phyloP scores from a whole-genome alignment of 2,113 vertebrate genomes.

The Neogobius melanostomus region DNA sequence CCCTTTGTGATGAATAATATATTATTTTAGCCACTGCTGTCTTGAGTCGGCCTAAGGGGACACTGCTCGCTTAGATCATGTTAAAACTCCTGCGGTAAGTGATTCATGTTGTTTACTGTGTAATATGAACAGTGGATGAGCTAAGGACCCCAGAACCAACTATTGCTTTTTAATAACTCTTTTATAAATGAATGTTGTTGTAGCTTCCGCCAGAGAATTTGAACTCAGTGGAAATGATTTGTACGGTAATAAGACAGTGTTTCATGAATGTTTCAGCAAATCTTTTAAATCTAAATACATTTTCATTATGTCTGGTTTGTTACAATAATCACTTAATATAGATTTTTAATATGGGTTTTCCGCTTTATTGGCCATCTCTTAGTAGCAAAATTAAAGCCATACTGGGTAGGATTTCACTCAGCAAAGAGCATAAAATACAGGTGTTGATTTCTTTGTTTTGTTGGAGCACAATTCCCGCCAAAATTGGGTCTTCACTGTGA shows the following conservation, averaged over 20 bases:
- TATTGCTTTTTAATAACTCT: constrained; percentile 12
- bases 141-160: constrained; percentile 11
- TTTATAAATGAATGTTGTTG: constrained; percentile 31
- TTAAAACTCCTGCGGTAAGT: constrained; percentile 48
- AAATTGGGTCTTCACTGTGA: no score
- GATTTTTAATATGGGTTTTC: no score
- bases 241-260: not conserved
- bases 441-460: no score
- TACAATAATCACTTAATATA: not conserved
- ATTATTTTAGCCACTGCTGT: constrained; percentile 57
- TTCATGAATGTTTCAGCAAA: not conserved
- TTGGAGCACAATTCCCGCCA: no score
- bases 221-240: not conserved
- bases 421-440: no score
- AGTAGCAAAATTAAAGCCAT: no score
- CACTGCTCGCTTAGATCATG: constrained; percentile 27
- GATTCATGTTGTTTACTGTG: constrained; percentile 39
- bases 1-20: constrained; percentile 62
- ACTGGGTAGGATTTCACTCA: no score
- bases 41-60: constrained; percentile 22
- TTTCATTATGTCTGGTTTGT: not conserved
- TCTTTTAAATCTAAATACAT: not conserved
- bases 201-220: not conserved
- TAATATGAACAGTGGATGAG: constrained; percentile 5
- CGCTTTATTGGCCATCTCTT: no score